phyloP scores from a whole-genome alignment of 1,140 invertebrate genomes.

The Cecropterus lyciades region DNA sequence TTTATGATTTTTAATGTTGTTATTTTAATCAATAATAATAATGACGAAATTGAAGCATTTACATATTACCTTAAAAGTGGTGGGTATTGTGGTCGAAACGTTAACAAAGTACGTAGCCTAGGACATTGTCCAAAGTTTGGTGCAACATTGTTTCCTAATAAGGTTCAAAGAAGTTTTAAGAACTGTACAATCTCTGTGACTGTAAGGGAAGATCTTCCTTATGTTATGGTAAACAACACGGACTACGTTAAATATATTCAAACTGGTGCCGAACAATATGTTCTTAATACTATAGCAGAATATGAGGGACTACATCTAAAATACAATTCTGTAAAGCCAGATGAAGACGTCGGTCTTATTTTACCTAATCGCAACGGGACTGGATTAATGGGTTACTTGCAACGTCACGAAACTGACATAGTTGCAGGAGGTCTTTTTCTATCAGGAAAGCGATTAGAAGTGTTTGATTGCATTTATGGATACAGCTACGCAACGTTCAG shows the following conservation, averaged over 20 bases:
- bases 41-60: conserved; percentile 38
- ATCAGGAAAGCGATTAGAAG: conserved; percentile 46
- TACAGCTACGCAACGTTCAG: too few relatives aligned
- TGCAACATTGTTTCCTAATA: conserved; percentile 40
- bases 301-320: conserved; percentile 39
- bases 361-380: conserved; percentile 48
- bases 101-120: conserved; percentile 39
- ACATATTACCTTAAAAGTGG: conserved; percentile 48
- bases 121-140: conserved; percentile 38
- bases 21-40: conserved; percentile 27
- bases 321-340: conserved; percentile 26
- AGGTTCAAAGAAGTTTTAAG: conserved; percentile 24
- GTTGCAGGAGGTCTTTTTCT: too few relatives aligned
- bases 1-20: conserved; percentile 45
- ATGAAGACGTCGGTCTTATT: conserved; percentile 46
- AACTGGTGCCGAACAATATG: conserved; percentile 51
- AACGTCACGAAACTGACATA: conserved; percentile 42
- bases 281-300: conserved; percentile 45
- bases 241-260: conserved; percentile 38
- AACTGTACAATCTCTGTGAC: conserved; percentile 49
- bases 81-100: conserved; percentile 43
- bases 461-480: too few relatives aligned
- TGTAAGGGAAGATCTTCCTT: conserved; percentile 46
- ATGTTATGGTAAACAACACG: conserved; percentile 42
- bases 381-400: conserved; percentile 45